These are phyloP conservation scores for Drosophila ercepeae DNA, from an alignment of 1,140 invertebrate species.

Conservation along the genomic window DNA sequence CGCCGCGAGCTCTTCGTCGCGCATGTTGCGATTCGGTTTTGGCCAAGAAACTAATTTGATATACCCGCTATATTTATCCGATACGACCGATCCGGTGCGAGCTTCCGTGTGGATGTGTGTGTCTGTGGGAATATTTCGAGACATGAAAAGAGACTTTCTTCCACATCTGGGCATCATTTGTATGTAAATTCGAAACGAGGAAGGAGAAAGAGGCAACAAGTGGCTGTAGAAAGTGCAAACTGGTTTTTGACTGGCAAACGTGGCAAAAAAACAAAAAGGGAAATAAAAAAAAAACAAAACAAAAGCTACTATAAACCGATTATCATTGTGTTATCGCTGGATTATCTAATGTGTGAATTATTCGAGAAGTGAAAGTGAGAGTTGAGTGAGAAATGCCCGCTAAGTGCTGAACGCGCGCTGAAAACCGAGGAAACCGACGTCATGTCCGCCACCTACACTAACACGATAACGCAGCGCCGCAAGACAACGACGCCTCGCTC, in stretches of 20 bases:
- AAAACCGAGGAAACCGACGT: slow-evolving; percentile 16
- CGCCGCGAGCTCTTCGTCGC: slow-evolving; percentile 60
- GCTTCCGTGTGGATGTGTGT: slow-evolving; percentile 16
- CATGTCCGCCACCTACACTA: slow-evolving; percentile 64
- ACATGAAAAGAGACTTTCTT: slow-evolving; percentile 61
- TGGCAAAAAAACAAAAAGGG: slow-evolving; percentile 36
- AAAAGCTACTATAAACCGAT: slow-evolving; percentile 9
- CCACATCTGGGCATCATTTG: slow-evolving; percentile 32
- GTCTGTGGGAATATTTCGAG: slow-evolving; percentile 37
- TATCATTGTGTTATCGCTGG: slow-evolving; percentile 16
- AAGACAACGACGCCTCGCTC: slow-evolving; percentile 55
- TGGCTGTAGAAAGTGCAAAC: slow-evolving; percentile 60
- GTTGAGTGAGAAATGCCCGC: slow-evolving; percentile 20
- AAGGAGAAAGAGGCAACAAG: slow-evolving; percentile 27
- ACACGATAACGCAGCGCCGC: slow-evolving; percentile 66
- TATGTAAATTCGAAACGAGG: slow-evolving; percentile 47
- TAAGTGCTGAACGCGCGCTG: slow-evolving; percentile 13
- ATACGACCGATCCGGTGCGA: neutral
- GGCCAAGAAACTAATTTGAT: slow-evolving; percentile 5
- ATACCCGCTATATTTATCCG: slow-evolving; percentile 37
- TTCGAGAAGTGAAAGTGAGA: slow-evolving; percentile 60
- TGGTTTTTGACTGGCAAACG: slow-evolving; percentile 53
- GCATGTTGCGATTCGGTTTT: slow-evolving; percentile 40
- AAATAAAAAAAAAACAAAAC: slow-evolving; percentile 10
- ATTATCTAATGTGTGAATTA: slow-evolving; percentile 27